These are phyloP conservation scores for Thunnus albacares DNA, from an alignment of 2,797 vertebrate genomes.

Conservation along the genomic window DNA sequence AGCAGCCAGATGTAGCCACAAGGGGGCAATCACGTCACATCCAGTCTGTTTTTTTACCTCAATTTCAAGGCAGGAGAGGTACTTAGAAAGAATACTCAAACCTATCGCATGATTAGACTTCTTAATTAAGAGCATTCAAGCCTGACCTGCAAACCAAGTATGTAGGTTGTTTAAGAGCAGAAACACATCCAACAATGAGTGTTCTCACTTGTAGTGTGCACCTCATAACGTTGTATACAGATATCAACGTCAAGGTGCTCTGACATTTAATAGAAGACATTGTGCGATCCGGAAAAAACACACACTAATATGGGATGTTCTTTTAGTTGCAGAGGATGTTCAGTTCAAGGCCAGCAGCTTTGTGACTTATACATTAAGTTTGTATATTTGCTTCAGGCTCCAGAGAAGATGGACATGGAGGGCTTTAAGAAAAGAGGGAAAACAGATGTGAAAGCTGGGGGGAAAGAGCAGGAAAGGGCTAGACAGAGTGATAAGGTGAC, in stretches of 20 bases:
- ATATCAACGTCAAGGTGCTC: slow-evolving; percentile 1
- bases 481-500: slow-evolving; percentile 57
- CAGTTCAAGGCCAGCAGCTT: neutral
- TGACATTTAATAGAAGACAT: neutral
- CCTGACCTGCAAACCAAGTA: slow-evolving; percentile 13
- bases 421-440: neutral
- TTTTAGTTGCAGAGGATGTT: neutral
- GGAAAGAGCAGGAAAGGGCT: slow-evolving; percentile 20
- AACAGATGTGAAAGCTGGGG: slow-evolving; percentile 3
- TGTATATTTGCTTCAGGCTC: neutral
- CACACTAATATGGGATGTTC: neutral
- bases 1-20: slow-evolving; percentile 29
- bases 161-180: slow-evolving; percentile 10
- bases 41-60: neutral
- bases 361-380: neutral
- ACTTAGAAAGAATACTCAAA: neutral
- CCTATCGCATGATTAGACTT: slow-evolving; percentile 1
- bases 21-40: slow-evolving; percentile 62
- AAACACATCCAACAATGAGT: slow-evolving; percentile 6
- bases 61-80: slow-evolving; percentile 35
- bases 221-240: slow-evolving; percentile 12
- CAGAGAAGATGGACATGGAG: neutral
- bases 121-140: slow-evolving; percentile 51
- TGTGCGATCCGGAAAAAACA: neutral
- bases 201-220: neutral